Conservation (phyloP, 1,140 invertebrate species). For the Eurosta solidaginis region DNA sequence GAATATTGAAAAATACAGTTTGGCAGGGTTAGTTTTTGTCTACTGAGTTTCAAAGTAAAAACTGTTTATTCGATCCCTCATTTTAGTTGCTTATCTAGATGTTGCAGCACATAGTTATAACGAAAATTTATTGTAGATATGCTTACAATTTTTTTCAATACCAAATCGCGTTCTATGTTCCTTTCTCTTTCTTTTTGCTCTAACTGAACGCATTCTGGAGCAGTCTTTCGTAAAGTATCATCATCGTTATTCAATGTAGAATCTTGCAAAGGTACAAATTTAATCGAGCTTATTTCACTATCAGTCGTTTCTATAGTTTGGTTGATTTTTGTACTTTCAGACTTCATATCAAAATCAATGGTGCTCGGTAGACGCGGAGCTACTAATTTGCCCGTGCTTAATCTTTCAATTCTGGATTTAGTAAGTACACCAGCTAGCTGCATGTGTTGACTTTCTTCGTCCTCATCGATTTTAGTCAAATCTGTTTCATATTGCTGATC, state of each 20-base stretch:
- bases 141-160: too few relatives aligned
- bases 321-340: background rate
- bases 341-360: background rate
- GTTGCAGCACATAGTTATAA: too few relatives aligned
- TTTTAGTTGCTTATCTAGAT: too few relatives aligned
- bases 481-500: background rate
- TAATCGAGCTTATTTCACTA: slow-evolving; percentile 9
- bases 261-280: background rate
- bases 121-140: too few relatives aligned
- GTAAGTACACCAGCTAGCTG: slow-evolving; percentile 11
- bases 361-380: background rate
- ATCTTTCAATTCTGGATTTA: slow-evolving; percentile 22
- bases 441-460: background rate
- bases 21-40: too few relatives aligned
- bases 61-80: too few relatives aligned
- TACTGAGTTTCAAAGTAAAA: too few relatives aligned
- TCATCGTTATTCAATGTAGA: background rate
- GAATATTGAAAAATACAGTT: too few relatives aligned
- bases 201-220: too few relatives aligned
- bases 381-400: background rate
- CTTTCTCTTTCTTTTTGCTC: too few relatives aligned
- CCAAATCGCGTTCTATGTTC: too few relatives aligned
- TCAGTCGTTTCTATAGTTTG: background rate
- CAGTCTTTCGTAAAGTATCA: too few relatives aligned
- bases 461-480: background rate